A percentile compares a stretch with the other conserved stretches of the same genome.
phyloP scores from a whole-genome alignment of 64 coral and sea anemone species.

The Montipora efflorescens region DNA sequence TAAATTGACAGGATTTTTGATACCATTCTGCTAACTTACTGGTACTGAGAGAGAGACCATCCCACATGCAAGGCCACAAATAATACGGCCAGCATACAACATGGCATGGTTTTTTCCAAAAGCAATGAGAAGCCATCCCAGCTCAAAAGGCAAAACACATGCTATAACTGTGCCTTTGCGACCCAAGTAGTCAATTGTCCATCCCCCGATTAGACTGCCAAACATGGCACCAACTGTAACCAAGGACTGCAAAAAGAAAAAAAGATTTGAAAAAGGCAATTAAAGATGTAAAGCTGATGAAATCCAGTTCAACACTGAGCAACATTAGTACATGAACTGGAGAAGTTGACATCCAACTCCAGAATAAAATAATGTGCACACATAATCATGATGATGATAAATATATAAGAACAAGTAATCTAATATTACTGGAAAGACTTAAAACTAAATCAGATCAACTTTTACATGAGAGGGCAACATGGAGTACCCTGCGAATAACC shows the following conservation, averaged over 20 bases:
- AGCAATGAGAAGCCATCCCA: constrained; percentile 80
- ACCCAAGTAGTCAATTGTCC: constrained; percentile 60
- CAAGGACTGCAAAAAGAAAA: constrained; percentile 36
- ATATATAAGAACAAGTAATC: too few relatives aligned
- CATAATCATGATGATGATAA: too few relatives aligned
- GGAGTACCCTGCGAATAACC: too few relatives aligned
- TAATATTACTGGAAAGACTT: too few relatives aligned
- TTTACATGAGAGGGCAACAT: too few relatives aligned
- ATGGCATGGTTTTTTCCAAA: constrained; percentile 54
- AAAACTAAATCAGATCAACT: too few relatives aligned
- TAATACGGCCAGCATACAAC: constrained; percentile 72
- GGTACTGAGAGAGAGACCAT: constrained; percentile 75
- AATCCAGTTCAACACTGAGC: not conserved
- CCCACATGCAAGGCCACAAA: constrained; percentile 79
- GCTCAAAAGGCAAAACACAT: constrained; percentile 70
- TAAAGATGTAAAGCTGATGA: too few relatives aligned
- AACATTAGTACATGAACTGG: too few relatives aligned
- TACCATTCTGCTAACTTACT: constrained; percentile 54
- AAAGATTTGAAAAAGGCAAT: too few relatives aligned
- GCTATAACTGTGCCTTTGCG: constrained; percentile 75
- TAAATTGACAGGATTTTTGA: too few relatives aligned
- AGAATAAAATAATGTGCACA: too few relatives aligned
- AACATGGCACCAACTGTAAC: constrained; percentile 53
- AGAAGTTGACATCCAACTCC: too few relatives aligned
- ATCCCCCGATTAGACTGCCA: constrained; percentile 48